Conservation (phyloP, 1,140 invertebrate genomes). For the Saccostrea glomerata region DNA sequence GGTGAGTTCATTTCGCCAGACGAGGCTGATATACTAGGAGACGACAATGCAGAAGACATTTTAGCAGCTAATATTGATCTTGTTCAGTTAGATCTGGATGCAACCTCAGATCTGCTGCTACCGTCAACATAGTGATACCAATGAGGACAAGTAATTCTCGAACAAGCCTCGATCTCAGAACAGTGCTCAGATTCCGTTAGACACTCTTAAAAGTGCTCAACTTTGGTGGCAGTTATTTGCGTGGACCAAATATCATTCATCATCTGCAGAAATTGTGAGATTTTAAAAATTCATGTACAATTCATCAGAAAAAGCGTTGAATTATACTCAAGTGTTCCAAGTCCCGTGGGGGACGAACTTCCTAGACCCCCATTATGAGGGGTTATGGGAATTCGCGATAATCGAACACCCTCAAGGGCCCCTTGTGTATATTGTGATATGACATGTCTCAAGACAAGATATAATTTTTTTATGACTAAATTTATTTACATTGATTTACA, state of each 20-base stretch:
- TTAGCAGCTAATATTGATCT: conserved; percentile 45
- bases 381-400: neutral
- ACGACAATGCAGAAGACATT: conserved; percentile 42
- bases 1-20: conserved; percentile 31
- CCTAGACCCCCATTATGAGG: neutral
- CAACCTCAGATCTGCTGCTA: conserved; percentile 21
- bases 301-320: neutral
- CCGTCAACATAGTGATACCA: neutral
- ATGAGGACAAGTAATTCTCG: neutral
- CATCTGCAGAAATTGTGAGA: neutral
- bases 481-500: conserved; percentile 33
- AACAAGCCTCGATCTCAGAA: conserved; percentile 18
- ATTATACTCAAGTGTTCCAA: conserved; percentile 11
- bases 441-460: conserved; percentile 29
- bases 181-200: neutral
- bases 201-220: conserved; percentile 13
- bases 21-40: conserved; percentile 42
- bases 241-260: conserved; percentile 1
- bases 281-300: neutral
- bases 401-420: conserved; percentile 9
- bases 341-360: neutral
- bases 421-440: conserved; percentile 24
- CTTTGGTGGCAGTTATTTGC: neutral
- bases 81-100: conserved; percentile 49
- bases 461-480: conserved; percentile 31